Base-by-base conservation (phyloP, 2,888 invertebrate species). In the Brachycybe producta region DNA sequence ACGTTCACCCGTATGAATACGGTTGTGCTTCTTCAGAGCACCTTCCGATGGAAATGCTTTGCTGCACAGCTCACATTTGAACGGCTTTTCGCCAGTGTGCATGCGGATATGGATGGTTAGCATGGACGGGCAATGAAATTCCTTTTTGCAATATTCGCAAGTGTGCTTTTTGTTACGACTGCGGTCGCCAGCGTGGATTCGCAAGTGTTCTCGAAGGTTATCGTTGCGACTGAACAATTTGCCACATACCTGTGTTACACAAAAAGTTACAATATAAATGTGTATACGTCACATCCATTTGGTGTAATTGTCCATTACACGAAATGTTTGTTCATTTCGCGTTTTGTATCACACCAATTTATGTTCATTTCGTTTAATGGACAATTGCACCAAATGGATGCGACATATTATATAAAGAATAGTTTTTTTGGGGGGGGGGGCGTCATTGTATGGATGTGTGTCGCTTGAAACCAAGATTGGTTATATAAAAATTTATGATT, bases 141-240 rank as follows among this genome's bases (percentile, higher is more conserved):
- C 75, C 57, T 79, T 80, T 26, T 73, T 68, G 63, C 82, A 82
- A 57, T 72, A 74, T 44, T 74, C 70, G 60, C 82, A 82, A 45
- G 69, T 68, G 58, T 73, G 77, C 50, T 60, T 60, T 48, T 58
- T 61, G 50, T 59, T 58, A 13, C 59, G 53, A 39, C 56, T 58
- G 5, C 60, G 58, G 52, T 64, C 63, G 73, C 60, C 67, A 28
- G 67, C 76, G 69, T 82, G 82, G 17, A 74, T 75, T 51, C 80
- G 72, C 27, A 82, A 66, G 69, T 82, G 82, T 52, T 79, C 78
- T 2, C 80, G 73, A 48, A 82, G 67, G 64, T 82, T 82, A 61
- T 82, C 82, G 59, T 80, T 82, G 54, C 83, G 75, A 21, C 78
- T 76, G 59, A 80, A 81, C 54, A 64, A 66, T 60, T 76, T 72